Conservation (phyloP, 2,113 vertebrate species). For the Actenoides lindsayi region DNA sequence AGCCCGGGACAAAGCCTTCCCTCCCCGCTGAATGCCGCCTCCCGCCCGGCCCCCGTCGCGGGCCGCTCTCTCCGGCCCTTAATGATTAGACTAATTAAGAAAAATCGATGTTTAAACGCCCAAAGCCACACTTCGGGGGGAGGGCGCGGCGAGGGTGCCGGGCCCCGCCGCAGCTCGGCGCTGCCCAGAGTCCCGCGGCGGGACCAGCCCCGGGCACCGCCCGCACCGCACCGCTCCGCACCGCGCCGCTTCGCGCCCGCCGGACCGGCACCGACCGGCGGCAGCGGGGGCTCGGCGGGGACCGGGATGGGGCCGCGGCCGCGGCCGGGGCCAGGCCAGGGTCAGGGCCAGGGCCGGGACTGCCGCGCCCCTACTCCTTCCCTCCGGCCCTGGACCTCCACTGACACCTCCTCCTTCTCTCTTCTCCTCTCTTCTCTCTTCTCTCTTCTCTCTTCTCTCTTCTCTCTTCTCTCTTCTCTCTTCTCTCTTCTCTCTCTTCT, state of each 20-base stretch:
- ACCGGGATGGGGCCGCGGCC: background rate
- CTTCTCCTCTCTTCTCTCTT: too few species aligned
- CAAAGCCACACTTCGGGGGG: background rate
- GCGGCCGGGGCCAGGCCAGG: background rate
- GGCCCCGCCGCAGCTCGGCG: background rate
- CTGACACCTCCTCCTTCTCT: background rate
- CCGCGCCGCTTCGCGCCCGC: background rate
- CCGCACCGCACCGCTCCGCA: background rate
- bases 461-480: too few species aligned
- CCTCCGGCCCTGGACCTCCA: background rate
- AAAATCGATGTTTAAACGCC: conserved; percentile 1
- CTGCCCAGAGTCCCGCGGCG: background rate
- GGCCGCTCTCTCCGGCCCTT: background rate
- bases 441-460: too few species aligned
- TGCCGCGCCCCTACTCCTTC: background rate
- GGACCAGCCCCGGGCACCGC: background rate
- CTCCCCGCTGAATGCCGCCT: background rate
- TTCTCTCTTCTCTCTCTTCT: too few species aligned
- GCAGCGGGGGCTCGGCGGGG: background rate
- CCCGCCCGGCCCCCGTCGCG: background rate
- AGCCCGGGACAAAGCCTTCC: background rate
- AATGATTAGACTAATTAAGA: conserved; percentile 25
- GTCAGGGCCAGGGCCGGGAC: too few species aligned
- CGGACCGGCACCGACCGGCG: background rate
- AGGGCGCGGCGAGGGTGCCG: background rate